These are phyloP conservation scores for Xiphias gladius DNA, from an alignment of 2,113 vertebrate genomes.

Conservation along the genomic window DNA sequence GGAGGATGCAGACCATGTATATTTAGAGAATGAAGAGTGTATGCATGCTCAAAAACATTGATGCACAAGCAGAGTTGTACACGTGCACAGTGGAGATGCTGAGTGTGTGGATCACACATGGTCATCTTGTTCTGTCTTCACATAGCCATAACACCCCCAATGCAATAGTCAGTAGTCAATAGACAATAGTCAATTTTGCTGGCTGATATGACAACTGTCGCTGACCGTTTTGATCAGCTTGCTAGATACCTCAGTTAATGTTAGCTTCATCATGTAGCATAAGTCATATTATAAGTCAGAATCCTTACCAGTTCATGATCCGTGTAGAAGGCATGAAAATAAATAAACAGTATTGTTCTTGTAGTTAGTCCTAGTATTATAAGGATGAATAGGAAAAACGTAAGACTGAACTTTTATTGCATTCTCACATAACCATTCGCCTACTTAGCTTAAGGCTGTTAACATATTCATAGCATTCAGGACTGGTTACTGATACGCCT, in stretches of 20 bases:
- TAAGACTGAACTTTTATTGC: not conserved
- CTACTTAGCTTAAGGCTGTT: not conserved
- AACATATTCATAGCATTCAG: not conserved
- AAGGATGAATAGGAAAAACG: not conserved
- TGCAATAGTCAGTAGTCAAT: no score
- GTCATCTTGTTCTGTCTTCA: conserved; percentile 32
- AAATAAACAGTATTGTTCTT: not conserved
- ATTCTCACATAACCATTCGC: not conserved
- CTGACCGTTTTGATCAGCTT: no score
- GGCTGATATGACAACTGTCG: no score
- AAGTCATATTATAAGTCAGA: no score
- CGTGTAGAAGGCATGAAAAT: not conserved
- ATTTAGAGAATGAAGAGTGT: conserved; percentile 25
- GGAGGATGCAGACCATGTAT: conserved; percentile 42
- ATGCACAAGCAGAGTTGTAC: conserved; percentile 2
- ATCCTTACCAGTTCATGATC: not conserved
- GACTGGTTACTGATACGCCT: not conserved
- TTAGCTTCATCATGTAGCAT: not conserved
- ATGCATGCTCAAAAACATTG: conserved; percentile 8
- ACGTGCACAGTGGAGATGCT: not conserved
- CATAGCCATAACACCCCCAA: conserved; percentile 4
- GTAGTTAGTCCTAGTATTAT: not conserved
- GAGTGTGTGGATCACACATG: conserved; percentile 32
- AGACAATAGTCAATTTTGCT: not conserved
- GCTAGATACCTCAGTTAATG: not conserved